Evolutionary conservation across 2,113 vertebrate species (phyloP), one percentile per base, ranked within the genome.

Genomic region (Microcebus tavaratra): DNA sequence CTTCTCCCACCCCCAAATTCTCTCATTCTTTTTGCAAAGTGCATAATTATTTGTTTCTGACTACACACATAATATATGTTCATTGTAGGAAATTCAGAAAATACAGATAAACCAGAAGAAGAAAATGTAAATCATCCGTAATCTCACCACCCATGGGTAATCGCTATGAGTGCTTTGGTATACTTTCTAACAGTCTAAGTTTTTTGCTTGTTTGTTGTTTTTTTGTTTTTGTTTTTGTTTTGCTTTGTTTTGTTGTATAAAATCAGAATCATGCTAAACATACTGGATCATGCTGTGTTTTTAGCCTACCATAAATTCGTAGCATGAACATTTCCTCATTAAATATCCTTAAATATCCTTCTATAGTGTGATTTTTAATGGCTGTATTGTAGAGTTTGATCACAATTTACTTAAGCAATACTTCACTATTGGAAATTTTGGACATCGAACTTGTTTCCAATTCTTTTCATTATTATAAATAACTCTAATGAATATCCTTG

Each of bases 391-490:
- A 9, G n/a, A n/a, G 88, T 72, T 78, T 23, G 82, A 63, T 50
- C 55, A 3, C 93, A 57, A 95, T 96, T 96, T 68, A 39, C 88
- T 68, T 73, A 63, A 55, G 59, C 84, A 45, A 45, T 57, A 42
- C 39, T 89, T 94, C 72, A 29, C 86, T 65, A 45, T 39, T 88
- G 96, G 59, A 95, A 89, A 93, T 72, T 95, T 84, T 36, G 90
- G 84, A 87, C 90, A 45, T 82, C 6, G 17, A 79, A 86, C 80
- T 87, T 61, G 4, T 91, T 95, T 89, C 83, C 79, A 53, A 50
- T 95, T 84, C 87, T 91, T 87, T 83, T 75, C 95, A 59, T 93
- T 87, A 87, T 84, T 90, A 70, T 95, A 91, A 95, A 89, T 84
- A 96, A 96, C 75, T 15, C 83, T n/a, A 61, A 93, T 75, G 96